Conservation (phyloP, 2,113 vertebrate species). For the Daphoenositta chrysoptera region DNA sequence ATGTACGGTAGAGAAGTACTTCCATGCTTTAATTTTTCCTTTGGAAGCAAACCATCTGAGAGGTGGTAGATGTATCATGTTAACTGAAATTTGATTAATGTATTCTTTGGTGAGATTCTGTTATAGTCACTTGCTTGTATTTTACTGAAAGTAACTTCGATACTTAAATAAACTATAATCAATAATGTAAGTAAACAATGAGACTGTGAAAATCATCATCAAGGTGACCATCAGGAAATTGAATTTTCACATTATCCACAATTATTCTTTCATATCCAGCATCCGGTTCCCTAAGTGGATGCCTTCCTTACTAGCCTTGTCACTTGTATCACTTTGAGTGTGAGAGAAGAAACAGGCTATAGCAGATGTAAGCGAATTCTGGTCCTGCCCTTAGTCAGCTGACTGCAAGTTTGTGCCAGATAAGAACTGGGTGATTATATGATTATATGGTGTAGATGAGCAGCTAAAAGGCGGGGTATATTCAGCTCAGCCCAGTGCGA, state of each 20-base stretch:
- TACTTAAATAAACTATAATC: too few relatives aligned
- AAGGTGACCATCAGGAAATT: neutral
- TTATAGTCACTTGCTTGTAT: neutral
- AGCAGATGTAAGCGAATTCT: neutral
- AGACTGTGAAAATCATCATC: neutral
- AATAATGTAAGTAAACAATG: neutral
- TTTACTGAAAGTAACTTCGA: neutral
- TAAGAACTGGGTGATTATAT: neutral
- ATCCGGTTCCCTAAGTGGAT: neutral
- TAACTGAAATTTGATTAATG: neutral
- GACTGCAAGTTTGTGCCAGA: neutral
- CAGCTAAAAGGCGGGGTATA: neutral
- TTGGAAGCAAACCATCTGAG: neutral
- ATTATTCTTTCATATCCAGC: neutral
- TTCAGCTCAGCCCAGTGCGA: neutral
- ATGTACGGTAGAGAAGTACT: neutral
- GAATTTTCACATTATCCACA: neutral
- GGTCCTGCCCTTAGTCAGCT: neutral
- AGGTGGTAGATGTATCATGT: neutral
- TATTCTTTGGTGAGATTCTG: neutral
- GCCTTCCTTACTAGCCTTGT: neutral
- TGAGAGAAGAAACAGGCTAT: neutral
- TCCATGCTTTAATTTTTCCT: neutral
- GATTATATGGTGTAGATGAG: neutral
- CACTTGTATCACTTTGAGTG: neutral